These are phyloP conservation scores for Fundulus diaphanus DNA, from an alignment of 2,797 vertebrate species.

Conservation along the genomic window DNA sequence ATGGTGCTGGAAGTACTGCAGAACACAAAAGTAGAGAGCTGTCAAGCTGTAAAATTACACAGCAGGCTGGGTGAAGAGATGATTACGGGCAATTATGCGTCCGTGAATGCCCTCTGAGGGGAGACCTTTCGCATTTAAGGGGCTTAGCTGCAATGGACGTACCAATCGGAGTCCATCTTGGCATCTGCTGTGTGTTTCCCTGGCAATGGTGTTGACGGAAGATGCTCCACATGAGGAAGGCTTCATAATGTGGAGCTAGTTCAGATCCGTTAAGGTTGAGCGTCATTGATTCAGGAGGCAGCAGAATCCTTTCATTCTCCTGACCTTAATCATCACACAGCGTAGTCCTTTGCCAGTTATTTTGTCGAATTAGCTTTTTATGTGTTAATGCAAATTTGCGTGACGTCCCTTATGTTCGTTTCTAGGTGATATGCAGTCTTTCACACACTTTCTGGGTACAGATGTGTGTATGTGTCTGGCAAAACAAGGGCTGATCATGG, in stretches of 20 bases:
- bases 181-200: slow-evolving; percentile 19
- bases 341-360: neutral
- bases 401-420: neutral
- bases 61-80: slow-evolving; percentile 63
- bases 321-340: neutral
- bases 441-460: slow-evolving; percentile 17
- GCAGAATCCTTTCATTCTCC: neutral
- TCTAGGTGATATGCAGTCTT: slow-evolving; percentile 7
- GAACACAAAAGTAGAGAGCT: slow-evolving; percentile 70
- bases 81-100: slow-evolving; percentile 74
- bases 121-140: slow-evolving; percentile 53
- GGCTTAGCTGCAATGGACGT: slow-evolving; percentile 39
- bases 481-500: slow-evolving; percentile 7
- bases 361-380: neutral
- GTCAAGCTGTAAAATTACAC: slow-evolving; percentile 70
- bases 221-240: slow-evolving; percentile 1
- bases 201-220: slow-evolving; percentile 4
- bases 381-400: neutral
- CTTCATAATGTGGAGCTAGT: neutral
- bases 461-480: slow-evolving; percentile 22
- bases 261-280: neutral
- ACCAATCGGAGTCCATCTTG: slow-evolving; percentile 20
- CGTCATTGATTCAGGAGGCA: neutral
- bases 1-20: slow-evolving; percentile 55
- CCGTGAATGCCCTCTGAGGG: slow-evolving; percentile 58